A percentile compares a stretch with the other conserved stretches of the same genome.
Conservation (phyloP, 2,888 invertebrate species). For the Malachius bipustulatus region DNA sequence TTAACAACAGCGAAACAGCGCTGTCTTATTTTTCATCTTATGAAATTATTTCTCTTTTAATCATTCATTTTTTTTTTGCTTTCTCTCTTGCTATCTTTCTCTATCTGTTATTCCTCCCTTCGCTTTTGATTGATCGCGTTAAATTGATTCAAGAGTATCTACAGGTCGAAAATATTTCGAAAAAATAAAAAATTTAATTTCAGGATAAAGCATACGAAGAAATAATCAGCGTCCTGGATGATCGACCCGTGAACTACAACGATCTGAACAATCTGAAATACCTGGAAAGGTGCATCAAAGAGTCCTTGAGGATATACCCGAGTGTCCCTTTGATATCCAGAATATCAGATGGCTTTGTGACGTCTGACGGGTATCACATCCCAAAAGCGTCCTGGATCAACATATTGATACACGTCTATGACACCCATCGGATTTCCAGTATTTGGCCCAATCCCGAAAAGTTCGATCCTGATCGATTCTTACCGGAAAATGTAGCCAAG, state of each 20-base stretch:
- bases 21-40: too few species aligned
- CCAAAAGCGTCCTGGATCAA: slow-evolving; percentile 16
- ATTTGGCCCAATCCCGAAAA: slow-evolving; percentile 37
- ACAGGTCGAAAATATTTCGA: too few species aligned
- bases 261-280: slow-evolving; percentile 49
- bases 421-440: slow-evolving; percentile 37
- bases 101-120: too few species aligned
- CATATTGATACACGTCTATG: slow-evolving; percentile 27
- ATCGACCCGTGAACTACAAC: slow-evolving; percentile 40
- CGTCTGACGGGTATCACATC: slow-evolving; percentile 10
- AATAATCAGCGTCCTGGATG: slow-evolving; percentile 14
- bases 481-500: slow-evolving; percentile 28
- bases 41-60: too few species aligned
- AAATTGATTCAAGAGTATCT: too few species aligned
- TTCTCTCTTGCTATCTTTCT: too few species aligned
- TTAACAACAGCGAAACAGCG: too few species aligned
- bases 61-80: too few species aligned
- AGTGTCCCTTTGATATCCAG: slow-evolving; percentile 54
- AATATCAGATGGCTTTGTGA: slow-evolving; percentile 8
- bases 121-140: too few species aligned
- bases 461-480: slow-evolving; percentile 35
- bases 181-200: too few species aligned
- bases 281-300: slow-evolving; percentile 54
- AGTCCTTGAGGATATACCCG: slow-evolving; percentile 50
- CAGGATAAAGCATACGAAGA: slow-evolving; percentile 5